Conservation (phyloP, 2,888 invertebrate species). For the Bellardia bayeri region DNA sequence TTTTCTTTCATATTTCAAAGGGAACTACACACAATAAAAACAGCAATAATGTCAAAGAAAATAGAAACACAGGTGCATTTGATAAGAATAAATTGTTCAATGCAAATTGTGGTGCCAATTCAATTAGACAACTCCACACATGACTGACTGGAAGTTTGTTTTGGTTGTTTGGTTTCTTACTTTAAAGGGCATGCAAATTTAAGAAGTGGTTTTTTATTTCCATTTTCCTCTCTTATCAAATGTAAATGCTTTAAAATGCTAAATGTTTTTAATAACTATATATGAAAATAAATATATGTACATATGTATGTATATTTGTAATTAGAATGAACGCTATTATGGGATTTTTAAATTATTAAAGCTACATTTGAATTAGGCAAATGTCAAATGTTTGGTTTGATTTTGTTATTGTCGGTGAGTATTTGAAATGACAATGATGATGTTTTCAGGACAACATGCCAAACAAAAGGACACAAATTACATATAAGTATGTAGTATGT, state of each 20-base stretch:
- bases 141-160: neutral
- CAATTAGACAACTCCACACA: conserved; percentile 2
- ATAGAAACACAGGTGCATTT: conserved; percentile 52
- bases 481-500: conserved; percentile 1
- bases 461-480: conserved; percentile 27
- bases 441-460: conserved; percentile 57
- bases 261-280: neutral
- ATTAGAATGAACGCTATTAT: conserved; percentile 29
- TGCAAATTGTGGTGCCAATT: conserved; percentile 29
- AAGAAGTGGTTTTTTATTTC: neutral
- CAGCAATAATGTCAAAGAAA: conserved; percentile 40
- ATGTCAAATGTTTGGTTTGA: conserved; percentile 22
- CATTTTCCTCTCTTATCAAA: conserved; percentile 38
- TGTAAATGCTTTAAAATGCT: conserved; percentile 27
- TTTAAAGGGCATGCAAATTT: conserved; percentile 49
- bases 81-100: conserved; percentile 22
- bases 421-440: conserved; percentile 22
- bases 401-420: neutral
- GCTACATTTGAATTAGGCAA: conserved; percentile 23
- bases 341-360: conserved; percentile 4
- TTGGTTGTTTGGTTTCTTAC: neutral
- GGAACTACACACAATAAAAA: conserved; percentile 54
- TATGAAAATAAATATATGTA: conserved; percentile 17
- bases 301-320: no score
- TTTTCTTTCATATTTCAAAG: conserved; percentile 14